Evolutionary conservation across 1,140 invertebrate species (phyloP).

Genomic region (Heterodera schachtii): DNA sequence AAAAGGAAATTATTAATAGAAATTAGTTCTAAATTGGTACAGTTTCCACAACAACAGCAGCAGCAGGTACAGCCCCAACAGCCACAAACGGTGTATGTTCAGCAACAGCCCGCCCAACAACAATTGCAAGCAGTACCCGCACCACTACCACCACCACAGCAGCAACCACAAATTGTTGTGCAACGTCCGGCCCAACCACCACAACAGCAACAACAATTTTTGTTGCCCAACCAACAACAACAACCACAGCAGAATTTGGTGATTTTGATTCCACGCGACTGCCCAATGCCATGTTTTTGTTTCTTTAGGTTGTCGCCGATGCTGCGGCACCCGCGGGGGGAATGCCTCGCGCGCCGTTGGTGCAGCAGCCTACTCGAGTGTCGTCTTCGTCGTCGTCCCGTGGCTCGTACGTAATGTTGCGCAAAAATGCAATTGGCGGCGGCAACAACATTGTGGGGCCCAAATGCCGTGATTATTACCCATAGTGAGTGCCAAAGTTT

Average conservation of each 20-base stretch:
- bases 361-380: background rate
- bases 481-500: slow-evolving; percentile 13
- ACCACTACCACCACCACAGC: background rate
- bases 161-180: background rate
- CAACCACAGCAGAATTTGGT: too few species aligned
- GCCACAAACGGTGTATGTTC: slow-evolving; percentile 4
- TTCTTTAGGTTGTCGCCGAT: too few species aligned
- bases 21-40: background rate
- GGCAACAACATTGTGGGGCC: background rate
- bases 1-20: background rate
- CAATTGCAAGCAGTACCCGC: background rate
- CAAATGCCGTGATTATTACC: slow-evolving; percentile 26
- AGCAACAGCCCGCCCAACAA: slow-evolving; percentile 1
- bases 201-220: background rate
- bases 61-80: background rate
- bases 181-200: background rate
- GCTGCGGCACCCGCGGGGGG: too few species aligned
- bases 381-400: background rate
- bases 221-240: background rate
- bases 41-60: background rate
- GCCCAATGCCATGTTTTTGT: too few species aligned
- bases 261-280: too few species aligned
- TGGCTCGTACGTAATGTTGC: slow-evolving; percentile 4
- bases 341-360: background rate
- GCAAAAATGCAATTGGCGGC: background rate